Evolutionary conservation across 35 echinoderm and acorn worm species (phyloP).

Genomic region (Strongylocentrotus purpuratus): DNA sequence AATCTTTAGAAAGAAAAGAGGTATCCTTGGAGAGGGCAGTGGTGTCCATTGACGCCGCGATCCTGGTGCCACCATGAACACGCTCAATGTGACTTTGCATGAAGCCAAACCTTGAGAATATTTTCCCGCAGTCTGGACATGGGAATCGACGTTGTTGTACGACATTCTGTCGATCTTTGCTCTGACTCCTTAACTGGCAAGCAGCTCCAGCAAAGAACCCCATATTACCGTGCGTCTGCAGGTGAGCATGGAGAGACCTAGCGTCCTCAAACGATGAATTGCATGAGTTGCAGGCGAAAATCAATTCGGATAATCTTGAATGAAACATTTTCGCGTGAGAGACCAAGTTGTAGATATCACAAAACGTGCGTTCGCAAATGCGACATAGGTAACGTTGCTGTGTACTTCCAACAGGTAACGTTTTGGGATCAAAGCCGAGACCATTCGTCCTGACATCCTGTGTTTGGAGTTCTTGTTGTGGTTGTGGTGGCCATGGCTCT

Average conservation of each 20-base stretch:
- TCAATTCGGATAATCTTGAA: not conserved
- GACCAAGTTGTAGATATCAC: constrained; percentile 8
- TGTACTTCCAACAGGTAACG: not conserved
- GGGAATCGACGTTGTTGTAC: constrained; percentile 11
- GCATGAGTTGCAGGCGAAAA: constrained; percentile 21
- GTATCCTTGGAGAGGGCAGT: not conserved
- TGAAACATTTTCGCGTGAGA: constrained; percentile 19
- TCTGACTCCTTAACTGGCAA: not conserved
- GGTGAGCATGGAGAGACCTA: constrained; percentile 20
- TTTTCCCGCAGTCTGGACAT: constrained; percentile 54
- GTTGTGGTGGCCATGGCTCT: not conserved
- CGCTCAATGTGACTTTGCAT: constrained; percentile 52
- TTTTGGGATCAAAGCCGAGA: not conserved
- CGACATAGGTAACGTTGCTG: constrained; percentile 28
- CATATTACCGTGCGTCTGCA: not conserved
- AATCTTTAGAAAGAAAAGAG: not conserved
- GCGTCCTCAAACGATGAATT: not conserved
- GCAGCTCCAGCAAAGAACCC: constrained; percentile 21
- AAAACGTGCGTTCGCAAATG: constrained; percentile 31
- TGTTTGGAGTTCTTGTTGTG: not conserved
- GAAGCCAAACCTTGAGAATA: constrained; percentile 39
- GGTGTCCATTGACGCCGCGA: constrained; percentile 23
- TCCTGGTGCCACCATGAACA: constrained; percentile 23
- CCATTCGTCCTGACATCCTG: not conserved
- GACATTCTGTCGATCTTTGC: not conserved